Evolutionary conservation across 2,797 vertebrate genomes (phyloP).

Genomic region (Phylloscopus collybita): DNA sequence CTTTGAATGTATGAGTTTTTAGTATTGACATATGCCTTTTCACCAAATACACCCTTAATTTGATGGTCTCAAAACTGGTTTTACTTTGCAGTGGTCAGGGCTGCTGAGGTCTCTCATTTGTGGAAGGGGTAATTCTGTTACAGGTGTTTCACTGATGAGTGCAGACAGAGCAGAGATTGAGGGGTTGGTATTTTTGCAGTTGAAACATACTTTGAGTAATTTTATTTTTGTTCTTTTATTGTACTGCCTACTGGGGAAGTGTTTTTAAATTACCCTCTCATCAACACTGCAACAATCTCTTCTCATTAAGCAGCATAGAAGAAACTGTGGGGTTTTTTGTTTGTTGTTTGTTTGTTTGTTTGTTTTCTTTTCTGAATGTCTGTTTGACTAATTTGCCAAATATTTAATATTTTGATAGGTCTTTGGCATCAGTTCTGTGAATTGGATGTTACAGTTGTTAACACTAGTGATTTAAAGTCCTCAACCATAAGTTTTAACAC

Average conservation of each 20-base stretch:
- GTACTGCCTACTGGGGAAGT: not conserved
- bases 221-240: not conserved
- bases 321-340: not conserved
- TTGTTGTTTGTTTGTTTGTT: not conserved
- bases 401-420: not conserved
- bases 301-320: not conserved
- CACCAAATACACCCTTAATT: not conserved
- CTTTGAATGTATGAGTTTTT: not conserved
- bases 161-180: not conserved
- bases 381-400: not conserved
- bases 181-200: not conserved
- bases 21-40: not conserved
- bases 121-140: not conserved
- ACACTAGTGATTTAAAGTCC: not conserved
- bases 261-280: not conserved
- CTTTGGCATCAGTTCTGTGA: not conserved
- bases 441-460: not conserved
- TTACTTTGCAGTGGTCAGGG: not conserved
- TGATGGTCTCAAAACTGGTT: not conserved
- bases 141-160: not conserved
- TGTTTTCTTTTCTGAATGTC: not conserved
- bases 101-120: not conserved
- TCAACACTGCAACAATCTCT: not conserved
- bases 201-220: not conserved
- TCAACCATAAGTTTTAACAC: not conserved